These are phyloP conservation scores for Pissodes strobi DNA, from an alignment of 1,140 invertebrate genomes.

Conservation along the genomic window DNA sequence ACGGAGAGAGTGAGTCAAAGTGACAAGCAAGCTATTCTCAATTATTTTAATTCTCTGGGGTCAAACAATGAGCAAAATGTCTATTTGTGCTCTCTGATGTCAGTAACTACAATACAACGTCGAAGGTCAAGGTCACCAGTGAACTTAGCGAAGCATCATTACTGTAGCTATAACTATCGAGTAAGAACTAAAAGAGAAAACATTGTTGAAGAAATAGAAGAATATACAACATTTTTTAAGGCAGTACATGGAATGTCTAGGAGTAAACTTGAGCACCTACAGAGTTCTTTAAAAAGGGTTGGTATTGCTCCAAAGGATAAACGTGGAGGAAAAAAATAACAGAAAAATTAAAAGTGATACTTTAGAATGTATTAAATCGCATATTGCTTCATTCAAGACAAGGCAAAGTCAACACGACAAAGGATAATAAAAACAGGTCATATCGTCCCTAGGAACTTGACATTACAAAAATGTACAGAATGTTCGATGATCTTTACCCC, in stretches of 20 bases:
- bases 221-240: background rate
- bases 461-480: constrained; percentile 1
- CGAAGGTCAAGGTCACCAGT: constrained; percentile 2
- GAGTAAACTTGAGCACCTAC: background rate
- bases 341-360: too few relatives aligned
- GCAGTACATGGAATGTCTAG: constrained; percentile 1
- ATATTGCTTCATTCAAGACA: constrained; percentile 3
- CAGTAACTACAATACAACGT: constrained; percentile 8
- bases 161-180: background rate
- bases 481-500: background rate
- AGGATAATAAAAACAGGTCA: constrained; percentile 1
- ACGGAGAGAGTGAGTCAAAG: constrained; percentile 11
- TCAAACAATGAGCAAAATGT: constrained; percentile 8
- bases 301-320: background rate
- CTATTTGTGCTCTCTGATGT: constrained; percentile 4
- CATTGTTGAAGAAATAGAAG: background rate
- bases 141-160: constrained; percentile 1
- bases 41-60: constrained; percentile 7
- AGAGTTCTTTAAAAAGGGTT: background rate
- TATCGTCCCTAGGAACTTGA: background rate
- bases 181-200: background rate
- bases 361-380: too few relatives aligned
- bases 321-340: background rate
- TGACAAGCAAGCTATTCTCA: too few relatives aligned
- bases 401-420: background rate